Base-by-base conservation (phyloP, 2,888 invertebrate species). In the Drosophila subquinaria region DNA sequence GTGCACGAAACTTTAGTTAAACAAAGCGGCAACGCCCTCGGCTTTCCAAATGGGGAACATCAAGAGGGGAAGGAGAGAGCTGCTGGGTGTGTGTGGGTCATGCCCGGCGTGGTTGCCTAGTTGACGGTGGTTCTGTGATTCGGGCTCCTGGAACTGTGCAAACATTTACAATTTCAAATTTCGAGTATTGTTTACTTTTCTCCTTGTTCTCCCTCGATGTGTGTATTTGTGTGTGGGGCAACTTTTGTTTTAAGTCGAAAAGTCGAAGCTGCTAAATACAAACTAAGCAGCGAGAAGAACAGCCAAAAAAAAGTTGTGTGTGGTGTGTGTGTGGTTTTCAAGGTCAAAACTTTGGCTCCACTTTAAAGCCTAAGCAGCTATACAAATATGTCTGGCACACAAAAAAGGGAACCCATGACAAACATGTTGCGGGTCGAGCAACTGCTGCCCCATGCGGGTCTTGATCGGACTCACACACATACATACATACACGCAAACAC, bases 121-220 rank as follows among this genome's bases (percentile, higher is more conserved):
- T 52, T 77, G 78, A 57, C 59, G 65, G 70, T 45, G 70, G 68
- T 61, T 69, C 62, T 76, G 65, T 73, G 79, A 74, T 67, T 76
- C 55, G 56, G 62, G 62, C 60, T 74, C 52, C 79, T 74, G 66
- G 56, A 76, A 69, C 74, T 76, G 74, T 81, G 85, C 79, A 88
- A 89, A 89, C 81, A 88, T 89, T 89, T 85, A 80, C 86, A 88
- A 89, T 86, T 88, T 85, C 81, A 87, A 81, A 89, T 85, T 83
- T 89, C 72, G 60, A 81, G 81, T 80, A 75, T 80, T 88, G 81
- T 88, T 88, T 79, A 73, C 76, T 76, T 87, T 73, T 57, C 59
- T 68, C 50, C 57, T 64, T 42, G 45, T 35, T 38, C 36, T 11
- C 43, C 15, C 6, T 53, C 33, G 66, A 17, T 52, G n/a, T 50